Base-by-base conservation (phyloP, 2,888 invertebrate genomes). In the Heliothis peltigera region DNA sequence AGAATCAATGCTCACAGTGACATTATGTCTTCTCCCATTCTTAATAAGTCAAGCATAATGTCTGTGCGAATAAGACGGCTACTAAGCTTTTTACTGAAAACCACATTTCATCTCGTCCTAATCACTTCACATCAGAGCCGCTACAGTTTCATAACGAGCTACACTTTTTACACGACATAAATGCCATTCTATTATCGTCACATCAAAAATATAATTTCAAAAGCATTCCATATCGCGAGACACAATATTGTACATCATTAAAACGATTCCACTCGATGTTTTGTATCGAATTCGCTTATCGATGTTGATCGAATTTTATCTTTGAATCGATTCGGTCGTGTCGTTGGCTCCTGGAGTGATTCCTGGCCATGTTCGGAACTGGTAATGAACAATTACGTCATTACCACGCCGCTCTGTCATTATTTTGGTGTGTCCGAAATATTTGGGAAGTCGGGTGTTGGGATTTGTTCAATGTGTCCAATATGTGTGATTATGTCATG, bases 371-470 rank as follows among this genome's bases (percentile, higher is more conserved):
- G 55, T 77, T 66, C 64, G 70, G 66, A 59, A 63, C 67, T 73
- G 75, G 79, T 81, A 83, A 79, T 71, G 80, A 75, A 67, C 79
- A 77, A 84, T 87, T 79, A 78, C 61, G 74, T 64, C 74, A 77
- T 79, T 79, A 80, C 76, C 79, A 63, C 66, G 64, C 81, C 76
- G 82, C 79, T 75, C 87, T 85, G 80, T 89, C 73, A 89, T 88
- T 86, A 86, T 70, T 60, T 57, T 32, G 22, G 25, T 59, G 61
- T 60, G 18, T 53, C 55, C 19, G 53, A 28, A 28, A 49, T 53
- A 64, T 79, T 66, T 62, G 64, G 32, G n/a, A 21, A 53, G 70
- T 46, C 63, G 59, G 61, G 21, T 57, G 46, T 66, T 49, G 42
- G 48, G 48, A 74, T 74, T 74, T 73, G 75, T 60, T 52, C 28